These are phyloP conservation scores for Chrysomela aeneicollis DNA, from an alignment of 2,888 invertebrate species.

Conservation along the genomic window DNA sequence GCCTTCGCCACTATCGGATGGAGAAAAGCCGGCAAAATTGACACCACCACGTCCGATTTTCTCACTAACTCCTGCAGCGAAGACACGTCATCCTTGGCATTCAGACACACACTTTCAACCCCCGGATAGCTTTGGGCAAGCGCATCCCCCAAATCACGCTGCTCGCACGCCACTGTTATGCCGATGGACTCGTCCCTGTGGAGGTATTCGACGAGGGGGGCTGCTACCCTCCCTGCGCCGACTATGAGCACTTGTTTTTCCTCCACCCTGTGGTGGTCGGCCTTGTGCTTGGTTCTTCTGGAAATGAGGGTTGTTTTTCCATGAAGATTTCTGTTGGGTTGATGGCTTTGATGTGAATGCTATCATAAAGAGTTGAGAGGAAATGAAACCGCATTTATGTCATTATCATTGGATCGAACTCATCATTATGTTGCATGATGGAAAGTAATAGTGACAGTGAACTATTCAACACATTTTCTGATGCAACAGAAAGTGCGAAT, in stretches of 20 bases:
- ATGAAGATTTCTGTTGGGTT: too few species aligned
- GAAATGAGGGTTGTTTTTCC: too few species aligned
- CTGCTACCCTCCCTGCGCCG: constrained; percentile 92
- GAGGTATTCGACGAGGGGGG: constrained; percentile 94
- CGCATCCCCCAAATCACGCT: constrained; percentile 88
- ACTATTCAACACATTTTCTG: too few species aligned
- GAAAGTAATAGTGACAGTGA: too few species aligned
- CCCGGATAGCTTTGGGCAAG: constrained; percentile 78
- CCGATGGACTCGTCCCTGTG: constrained; percentile 80
- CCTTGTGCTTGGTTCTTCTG: constrained; percentile 54
- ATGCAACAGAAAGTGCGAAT: too few species aligned
- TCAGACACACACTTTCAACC: constrained; percentile 81
- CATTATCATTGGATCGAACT: too few species aligned
- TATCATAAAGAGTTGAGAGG: too few species aligned
- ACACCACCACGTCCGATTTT: constrained; percentile 80
- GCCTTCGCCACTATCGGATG: constrained; percentile 87
- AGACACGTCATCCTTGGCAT: constrained; percentile 74
- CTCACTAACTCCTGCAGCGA: constrained; percentile 73
- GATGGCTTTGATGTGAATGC: too few species aligned
- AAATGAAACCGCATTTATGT: too few species aligned
- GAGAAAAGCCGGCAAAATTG: constrained; percentile 88
- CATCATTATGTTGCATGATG: too few species aligned
- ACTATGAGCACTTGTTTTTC: constrained; percentile 82
- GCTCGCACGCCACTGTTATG: constrained; percentile 73
- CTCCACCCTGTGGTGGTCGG: constrained; percentile 57